Evolutionary conservation across 2,888 invertebrate genomes (phyloP), one percentile per base, ranked within the genome.

Genomic region (Nomada fucata): DNA sequence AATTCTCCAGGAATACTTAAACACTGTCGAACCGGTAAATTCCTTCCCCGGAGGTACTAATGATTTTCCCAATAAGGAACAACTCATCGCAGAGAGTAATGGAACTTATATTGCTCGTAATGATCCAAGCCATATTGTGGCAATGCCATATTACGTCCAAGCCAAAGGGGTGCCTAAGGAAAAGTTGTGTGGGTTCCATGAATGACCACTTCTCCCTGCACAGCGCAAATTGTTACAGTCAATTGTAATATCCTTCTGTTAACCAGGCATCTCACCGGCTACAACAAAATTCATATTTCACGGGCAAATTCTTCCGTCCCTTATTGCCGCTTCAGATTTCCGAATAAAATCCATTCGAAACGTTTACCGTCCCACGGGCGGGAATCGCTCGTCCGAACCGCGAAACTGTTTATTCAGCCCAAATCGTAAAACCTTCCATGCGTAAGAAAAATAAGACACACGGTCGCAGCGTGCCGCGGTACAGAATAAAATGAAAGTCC

Each of bases 21-120:
- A 47, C 10, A 47, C 47, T 15, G 10, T 3, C 15, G 13, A 47
- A 13, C 47, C 13, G 10, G 47, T 47, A 47, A 47, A 13, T 47
- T 47, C 4, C 36, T 29, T 2, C 2, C 0, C 10, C 18, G n/a
- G 2, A 10, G 10, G n/a, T 18, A 7, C 42, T 2, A 26, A 60
- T 18, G 36, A 18, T 42, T 60, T 42, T n/a, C n/a, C 36, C n/a
- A 61, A 1, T 18, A 42, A 11, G 11, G n/a, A 42, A n/a, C 9
- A 36, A 60, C 7, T 60, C 2, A 18, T 20, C 2, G n/a, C 2
- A 61, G 10, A 42, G 42, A 20, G n/a, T 42, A 10, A 60, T 59
- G n/a, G 60, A 60, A 20, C 15, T 60, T 60, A 36, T 60, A 60
- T n/a, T 36, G 60, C 36, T 20, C 20, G n/a, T 61, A 36, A 61